Percentiles rank a stretch among this genome's conserved stretches.
These are phyloP conservation scores for Rhagonycha lutea DNA, from an alignment of 2,888 invertebrate genomes.

Conservation along the genomic window DNA sequence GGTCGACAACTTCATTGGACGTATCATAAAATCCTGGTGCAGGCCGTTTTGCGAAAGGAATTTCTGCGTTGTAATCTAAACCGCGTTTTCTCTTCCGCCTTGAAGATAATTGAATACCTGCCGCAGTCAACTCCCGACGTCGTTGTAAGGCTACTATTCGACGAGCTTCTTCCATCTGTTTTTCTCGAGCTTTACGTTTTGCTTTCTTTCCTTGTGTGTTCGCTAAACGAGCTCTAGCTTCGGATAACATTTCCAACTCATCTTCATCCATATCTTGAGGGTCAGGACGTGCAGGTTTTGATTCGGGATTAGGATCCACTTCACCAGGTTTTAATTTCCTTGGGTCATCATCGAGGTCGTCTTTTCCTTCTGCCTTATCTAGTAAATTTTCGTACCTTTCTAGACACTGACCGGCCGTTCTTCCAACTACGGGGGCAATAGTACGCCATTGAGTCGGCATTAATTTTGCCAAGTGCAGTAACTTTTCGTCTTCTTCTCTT, in stretches of 20 bases:
- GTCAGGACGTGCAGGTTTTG: conserved; percentile 98
- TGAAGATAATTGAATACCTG: conserved; percentile 77
- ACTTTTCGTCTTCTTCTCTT: conserved; percentile 98
- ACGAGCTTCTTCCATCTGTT: conserved; percentile 96
- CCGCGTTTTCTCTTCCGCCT: conserved; percentile 80
- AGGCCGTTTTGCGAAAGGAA: conserved; percentile 96
- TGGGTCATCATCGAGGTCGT: conserved; percentile 90
- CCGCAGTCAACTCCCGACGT: conserved; percentile 93
- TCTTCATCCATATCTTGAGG: conserved; percentile 99
- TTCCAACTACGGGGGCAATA: conserved; percentile 97
- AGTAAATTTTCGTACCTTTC: conserved; percentile 96
- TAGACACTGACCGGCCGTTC: conserved; percentile 97
- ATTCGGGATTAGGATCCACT: conserved; percentile 99
- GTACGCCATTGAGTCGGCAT: conserved; percentile 99
- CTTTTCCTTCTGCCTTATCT: conserved; percentile 97
- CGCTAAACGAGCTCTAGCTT: conserved; percentile 96
- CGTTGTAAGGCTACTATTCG: conserved; percentile 96
- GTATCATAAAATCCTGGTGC: conserved; percentile 95
- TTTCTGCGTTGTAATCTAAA: conserved; percentile 96
- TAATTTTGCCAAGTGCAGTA: conserved; percentile 94
- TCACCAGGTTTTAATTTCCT: conserved; percentile 97
- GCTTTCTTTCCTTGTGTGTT: conserved; percentile 98
- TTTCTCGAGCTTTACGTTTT: conserved; percentile 96
- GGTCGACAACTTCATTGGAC: conserved; percentile 83
- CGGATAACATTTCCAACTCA: conserved; percentile 98